phyloP scores from a whole-genome alignment of 2,113 vertebrate species.

The Isichthys henryi region DNA sequence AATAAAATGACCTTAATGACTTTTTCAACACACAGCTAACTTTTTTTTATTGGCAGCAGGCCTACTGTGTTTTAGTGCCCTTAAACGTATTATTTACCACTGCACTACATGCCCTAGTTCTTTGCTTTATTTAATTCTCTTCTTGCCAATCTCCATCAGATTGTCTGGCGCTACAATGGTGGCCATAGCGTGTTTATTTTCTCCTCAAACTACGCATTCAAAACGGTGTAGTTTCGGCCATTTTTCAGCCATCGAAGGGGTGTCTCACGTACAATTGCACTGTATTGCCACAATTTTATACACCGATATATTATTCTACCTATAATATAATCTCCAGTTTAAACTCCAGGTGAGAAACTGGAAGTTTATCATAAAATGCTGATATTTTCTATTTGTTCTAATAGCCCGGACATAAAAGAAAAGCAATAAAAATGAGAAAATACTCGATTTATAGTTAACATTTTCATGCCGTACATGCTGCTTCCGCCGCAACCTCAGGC shows the following conservation, averaged over 20 bases:
- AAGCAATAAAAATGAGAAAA: background rate
- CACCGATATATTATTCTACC: background rate
- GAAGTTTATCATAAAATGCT: background rate
- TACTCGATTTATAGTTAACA: background rate
- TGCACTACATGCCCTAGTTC: background rate
- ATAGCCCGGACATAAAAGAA: background rate
- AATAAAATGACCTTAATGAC: background rate
- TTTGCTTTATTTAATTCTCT: background rate
- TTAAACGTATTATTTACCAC: background rate
- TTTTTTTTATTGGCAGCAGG: background rate
- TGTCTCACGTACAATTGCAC: background rate
- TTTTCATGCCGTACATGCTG: constrained; percentile 10
- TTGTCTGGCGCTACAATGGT: background rate
- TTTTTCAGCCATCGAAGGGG: background rate
- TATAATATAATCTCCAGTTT: background rate
- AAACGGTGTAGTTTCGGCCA: background rate
- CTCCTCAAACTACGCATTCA: background rate
- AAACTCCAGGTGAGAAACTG: background rate
- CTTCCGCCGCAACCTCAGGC: constrained; percentile 13
- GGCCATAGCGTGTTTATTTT: background rate
- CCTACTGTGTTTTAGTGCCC: background rate
- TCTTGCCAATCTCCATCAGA: background rate
- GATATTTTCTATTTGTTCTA: background rate
- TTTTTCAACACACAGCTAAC: background rate
- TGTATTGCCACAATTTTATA: background rate